Conservation (phyloP, 2,113 vertebrate genomes). For the Lepisosteus oculatus region DNA sequence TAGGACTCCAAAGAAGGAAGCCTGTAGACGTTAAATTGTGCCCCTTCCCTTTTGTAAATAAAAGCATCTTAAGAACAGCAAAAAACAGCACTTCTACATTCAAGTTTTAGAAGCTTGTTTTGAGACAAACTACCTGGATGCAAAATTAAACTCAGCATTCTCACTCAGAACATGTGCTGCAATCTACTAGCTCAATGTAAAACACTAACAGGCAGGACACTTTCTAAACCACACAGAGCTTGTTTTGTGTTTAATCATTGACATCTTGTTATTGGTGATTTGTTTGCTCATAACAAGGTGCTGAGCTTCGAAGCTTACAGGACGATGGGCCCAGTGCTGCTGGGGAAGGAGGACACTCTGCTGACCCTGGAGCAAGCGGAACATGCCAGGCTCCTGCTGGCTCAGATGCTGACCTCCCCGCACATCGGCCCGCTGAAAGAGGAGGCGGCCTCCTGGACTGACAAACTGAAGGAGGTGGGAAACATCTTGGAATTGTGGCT, state of each 20-base stretch:
- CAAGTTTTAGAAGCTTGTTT: too few relatives aligned
- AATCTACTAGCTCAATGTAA: too few relatives aligned
- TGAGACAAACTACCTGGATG: too few relatives aligned
- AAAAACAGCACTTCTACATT: too few relatives aligned
- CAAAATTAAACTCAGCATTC: too few relatives aligned
- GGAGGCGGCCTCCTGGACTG: constrained; percentile 28
- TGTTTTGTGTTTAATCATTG: not conserved
- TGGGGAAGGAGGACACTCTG: constrained; percentile 25
- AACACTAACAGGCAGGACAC: too few relatives aligned
- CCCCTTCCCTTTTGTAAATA: too few relatives aligned
- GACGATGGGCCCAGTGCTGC: constrained; percentile 13
- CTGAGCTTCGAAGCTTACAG: constrained; percentile 28
- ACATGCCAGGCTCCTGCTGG: constrained; percentile 24
- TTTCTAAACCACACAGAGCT: too few relatives aligned
- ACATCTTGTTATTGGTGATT: not conserved
- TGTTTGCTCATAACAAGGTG: constrained; percentile 4
- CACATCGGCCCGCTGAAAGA: constrained; percentile 31
- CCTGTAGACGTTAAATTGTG: too few relatives aligned
- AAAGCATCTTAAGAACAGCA: too few relatives aligned
- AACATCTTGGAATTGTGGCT: constrained; percentile 25
- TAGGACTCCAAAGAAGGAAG: too few relatives aligned
- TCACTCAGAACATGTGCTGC: too few relatives aligned
- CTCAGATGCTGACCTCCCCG: constrained; percentile 29
- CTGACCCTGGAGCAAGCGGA: constrained; percentile 24
- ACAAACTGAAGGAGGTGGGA: constrained; percentile 25